Conservation (phyloP, 2,113 vertebrate genomes). For the Gambusia affinis region DNA sequence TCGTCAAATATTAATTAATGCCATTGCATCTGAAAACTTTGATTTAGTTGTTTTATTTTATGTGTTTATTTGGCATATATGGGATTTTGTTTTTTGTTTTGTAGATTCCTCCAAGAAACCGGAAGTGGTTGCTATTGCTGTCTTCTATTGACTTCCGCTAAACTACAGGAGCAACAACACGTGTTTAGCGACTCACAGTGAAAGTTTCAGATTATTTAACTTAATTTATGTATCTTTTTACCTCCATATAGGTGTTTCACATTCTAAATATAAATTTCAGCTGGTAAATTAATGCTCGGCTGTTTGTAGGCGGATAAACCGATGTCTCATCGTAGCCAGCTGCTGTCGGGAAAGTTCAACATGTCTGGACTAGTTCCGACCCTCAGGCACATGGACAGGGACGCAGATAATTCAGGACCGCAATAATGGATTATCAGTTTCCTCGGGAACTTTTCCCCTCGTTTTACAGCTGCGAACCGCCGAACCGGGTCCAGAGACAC, state of each 20-base stretch:
- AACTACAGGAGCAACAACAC: constrained; percentile 1
- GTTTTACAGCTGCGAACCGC: constrained; percentile 67
- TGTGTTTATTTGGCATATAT: no score
- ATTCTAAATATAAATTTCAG: fast-evolving
- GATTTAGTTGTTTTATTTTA: no score
- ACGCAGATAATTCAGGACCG: fast-evolving
- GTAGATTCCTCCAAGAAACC: not conserved
- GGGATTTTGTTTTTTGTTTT: not conserved
- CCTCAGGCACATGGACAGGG: no score
- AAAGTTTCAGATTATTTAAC: not conserved
- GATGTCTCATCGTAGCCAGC: not conserved
- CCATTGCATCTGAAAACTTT: no score
- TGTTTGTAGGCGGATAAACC: not conserved
- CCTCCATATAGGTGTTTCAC: no score
- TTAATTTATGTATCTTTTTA: not conserved
- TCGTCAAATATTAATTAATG: no score
- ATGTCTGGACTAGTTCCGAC: constrained; percentile 29
- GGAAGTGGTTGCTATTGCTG: constrained; percentile 4
- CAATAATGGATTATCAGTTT: constrained; percentile 71
- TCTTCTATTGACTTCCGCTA: not conserved
- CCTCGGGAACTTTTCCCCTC: constrained; percentile 69
- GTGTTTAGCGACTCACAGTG: constrained; percentile 1
- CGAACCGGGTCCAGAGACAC: constrained; percentile 14
- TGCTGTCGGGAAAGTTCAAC: not conserved
- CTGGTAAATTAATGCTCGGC: not conserved